These are phyloP conservation scores for Apis laboriosa DNA, from an alignment of 1,140 invertebrate species.

Conservation along the genomic window DNA sequence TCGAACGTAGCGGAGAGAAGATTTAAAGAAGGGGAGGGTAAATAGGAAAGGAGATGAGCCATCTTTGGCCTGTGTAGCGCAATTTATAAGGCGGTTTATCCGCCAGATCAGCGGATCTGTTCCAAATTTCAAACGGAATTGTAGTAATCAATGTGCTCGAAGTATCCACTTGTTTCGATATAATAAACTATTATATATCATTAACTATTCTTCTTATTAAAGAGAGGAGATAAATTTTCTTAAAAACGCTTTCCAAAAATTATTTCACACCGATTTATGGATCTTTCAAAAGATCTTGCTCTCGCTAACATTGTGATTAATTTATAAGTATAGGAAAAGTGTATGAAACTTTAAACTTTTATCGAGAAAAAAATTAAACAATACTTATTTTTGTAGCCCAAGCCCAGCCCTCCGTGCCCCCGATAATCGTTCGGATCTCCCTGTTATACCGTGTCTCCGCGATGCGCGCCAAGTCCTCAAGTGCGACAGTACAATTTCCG, in stretches of 20 bases:
- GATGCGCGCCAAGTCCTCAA: slow-evolving; percentile 6
- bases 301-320: no score
- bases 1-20: neutral
- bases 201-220: neutral
- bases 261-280: neutral
- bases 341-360: no score
- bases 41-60: no score
- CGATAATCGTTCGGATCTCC: slow-evolving; percentile 19
- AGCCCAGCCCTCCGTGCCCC: neutral
- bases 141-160: neutral
- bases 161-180: neutral
- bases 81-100: neutral
- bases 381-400: neutral
- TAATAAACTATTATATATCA: neutral
- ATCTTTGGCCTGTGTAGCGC: no score
- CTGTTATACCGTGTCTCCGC: neutral
- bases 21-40: neutral
- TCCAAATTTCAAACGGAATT: neutral
- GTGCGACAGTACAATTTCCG: slow-evolving; percentile 53
- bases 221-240: no score
- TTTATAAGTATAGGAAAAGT: no score
- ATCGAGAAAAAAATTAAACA: no score
- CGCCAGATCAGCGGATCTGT: neutral
- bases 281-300: no score
- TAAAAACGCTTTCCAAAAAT: no score